Base-by-base conservation (phyloP, 2,113 vertebrate genomes). In the Mormyrus iriodes region DNA sequence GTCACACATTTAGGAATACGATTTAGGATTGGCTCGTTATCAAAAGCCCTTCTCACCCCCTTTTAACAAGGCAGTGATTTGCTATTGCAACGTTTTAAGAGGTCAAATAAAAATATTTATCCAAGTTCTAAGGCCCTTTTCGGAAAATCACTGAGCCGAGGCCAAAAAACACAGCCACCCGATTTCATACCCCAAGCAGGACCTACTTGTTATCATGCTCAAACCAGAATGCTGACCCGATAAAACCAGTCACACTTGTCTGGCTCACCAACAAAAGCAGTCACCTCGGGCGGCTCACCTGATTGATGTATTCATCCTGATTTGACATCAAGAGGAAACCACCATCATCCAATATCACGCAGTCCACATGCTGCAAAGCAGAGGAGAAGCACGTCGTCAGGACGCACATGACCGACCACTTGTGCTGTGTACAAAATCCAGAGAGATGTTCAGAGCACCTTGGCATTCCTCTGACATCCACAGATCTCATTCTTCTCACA, bases 311-410 rank as follows among this genome's bases (percentile, higher is more conserved):
- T 7, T 96, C 93, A 48, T 98, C 97, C 89, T 96, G 95, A 93
- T 99, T 99, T 90, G 98, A 96, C 97, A 99, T 98, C 92, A 99
- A 91, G 93, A 99, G 96, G 95, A 99, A 99, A 44, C 98, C 98
- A 4, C 98, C 98, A 0, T 99, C 98, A 44, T 99, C 98, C 91
- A 99, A 96, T 91, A 99, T 96, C 92, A 98, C 95, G 92, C 98
- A 99, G 90, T 99, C 97, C 90, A 99, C 94, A 52, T 97, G 94
- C 98, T 99, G 93, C 46, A 93, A 94, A 15, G 82, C 52, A 90
- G 88, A 94, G 94, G 53, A 93, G 1, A 91, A 89, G 51, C 31
- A 4, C 9, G 87, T 85, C 46, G 85, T 21, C 15, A 85, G 4
- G 1, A 21, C 13, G 13, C 19, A 13, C 44, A 44, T 35, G 24